Base-by-base conservation (phyloP, 1,140 invertebrate species). In the Pseudachorutes palmiensis region DNA sequence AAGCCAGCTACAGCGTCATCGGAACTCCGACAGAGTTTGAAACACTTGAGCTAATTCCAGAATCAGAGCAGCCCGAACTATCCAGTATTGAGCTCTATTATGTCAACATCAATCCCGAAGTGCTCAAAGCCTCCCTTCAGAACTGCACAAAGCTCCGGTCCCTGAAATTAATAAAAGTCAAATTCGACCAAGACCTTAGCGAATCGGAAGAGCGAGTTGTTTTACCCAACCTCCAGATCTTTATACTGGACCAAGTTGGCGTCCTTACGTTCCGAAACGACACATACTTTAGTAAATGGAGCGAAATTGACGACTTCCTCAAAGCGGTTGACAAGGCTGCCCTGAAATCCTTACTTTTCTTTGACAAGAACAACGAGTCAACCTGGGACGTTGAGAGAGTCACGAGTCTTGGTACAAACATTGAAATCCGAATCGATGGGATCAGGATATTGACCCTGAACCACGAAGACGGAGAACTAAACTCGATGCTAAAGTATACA, bases 261-360 rank as follows among this genome's bases (percentile, higher is more conserved):
- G 41, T 63, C 22, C 31, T 63, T 2, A 19, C 26, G n/a, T 63
- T 63, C 26, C 19, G 26, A 63, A 63, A 63, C 29, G 26, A 63
- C 33, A 45, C 22, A 9, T 12, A 45, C 12, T 63, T 63, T 45
- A 63, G 33, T 19, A 63, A 63, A 63, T 63, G 61, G 61, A 29
- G 2, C 29, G 61, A 63, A 63, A 41, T 63, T 36, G 61, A 63
- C 26, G 61, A 63, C 3, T 63, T 22, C 45, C 61, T 63, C 33
- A 28, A 63, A 36, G 61, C 31, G 19, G 26, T 63, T 22, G 61
- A 63, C 31, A 41, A 63, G 26, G 9, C 12, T 5, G 2, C 5
- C 33, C 45, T 63, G 32, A 63, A 32, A 12, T 5, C 32, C 14
- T 24, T 41, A 24, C 3, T 63, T 28, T 63, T 63, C 31, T 63